phyloP scores from a whole-genome alignment of 2,113 vertebrate species.

The Mobula hypostoma region DNA sequence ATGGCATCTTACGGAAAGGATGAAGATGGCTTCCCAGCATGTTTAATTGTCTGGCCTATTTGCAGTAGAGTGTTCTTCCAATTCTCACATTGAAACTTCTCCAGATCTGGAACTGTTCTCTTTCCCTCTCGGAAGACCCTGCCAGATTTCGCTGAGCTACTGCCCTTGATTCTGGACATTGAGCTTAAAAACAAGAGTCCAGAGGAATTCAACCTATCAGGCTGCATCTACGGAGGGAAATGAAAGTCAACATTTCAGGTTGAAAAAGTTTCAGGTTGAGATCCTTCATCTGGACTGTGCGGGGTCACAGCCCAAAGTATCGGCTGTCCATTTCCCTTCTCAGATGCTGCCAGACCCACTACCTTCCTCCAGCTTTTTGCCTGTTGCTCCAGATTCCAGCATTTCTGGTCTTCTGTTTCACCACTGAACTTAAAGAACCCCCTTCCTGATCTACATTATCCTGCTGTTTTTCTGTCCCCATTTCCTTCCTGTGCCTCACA shows the following conservation, averaged over 20 bases:
- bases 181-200: too few species aligned
- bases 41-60: background rate
- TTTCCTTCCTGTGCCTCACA: background rate
- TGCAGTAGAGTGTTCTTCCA: background rate
- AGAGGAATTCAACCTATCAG: too few species aligned
- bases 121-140: background rate
- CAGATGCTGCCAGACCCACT: too few species aligned
- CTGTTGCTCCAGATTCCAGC: too few species aligned
- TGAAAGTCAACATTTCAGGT: too few species aligned
- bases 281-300: too few species aligned
- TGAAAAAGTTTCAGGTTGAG: too few species aligned
- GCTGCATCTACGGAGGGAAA: too few species aligned
- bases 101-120: background rate
- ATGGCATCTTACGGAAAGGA: background rate
- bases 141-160: background rate
- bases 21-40: background rate
- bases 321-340: too few species aligned
- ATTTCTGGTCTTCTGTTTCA: too few species aligned
- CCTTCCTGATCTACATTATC: background rate
- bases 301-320: too few species aligned
- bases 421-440: background rate
- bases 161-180: background rate
- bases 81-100: background rate
- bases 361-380: too few species aligned
- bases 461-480: background rate